These are phyloP conservation scores for Gadus macrocephalus DNA, from an alignment of 2,113 vertebrate species.

Conservation along the genomic window DNA sequence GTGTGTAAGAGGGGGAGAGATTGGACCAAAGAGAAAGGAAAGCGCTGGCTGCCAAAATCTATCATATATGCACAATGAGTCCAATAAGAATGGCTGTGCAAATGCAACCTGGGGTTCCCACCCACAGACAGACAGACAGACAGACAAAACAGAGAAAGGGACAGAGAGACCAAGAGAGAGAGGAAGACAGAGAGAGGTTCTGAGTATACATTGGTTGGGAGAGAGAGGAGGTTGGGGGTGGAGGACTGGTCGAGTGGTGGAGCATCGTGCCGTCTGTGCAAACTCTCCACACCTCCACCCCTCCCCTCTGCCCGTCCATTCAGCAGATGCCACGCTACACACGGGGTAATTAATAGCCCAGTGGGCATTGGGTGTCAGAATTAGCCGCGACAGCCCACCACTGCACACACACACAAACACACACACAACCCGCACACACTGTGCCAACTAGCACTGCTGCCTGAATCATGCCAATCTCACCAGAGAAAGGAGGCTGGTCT, in stretches of 20 bases:
- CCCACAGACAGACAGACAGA: no score
- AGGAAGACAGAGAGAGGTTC: not conserved
- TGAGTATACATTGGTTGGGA: no score
- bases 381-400: not conserved
- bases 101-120: constrained; percentile 81
- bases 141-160: not conserved
- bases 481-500: constrained; percentile 13
- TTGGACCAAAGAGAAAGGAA: constrained; percentile 56
- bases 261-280: constrained; percentile 29
- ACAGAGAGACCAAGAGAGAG: not conserved
- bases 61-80: constrained; percentile 84
- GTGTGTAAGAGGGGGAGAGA: constrained; percentile 19
- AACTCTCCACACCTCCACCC: constrained; percentile 28
- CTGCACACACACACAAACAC: constrained; percentile 31
- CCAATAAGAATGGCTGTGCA: constrained; percentile 71
- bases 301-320: constrained; percentile 49
- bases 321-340: constrained; percentile 80
- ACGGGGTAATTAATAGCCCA: constrained; percentile 88
- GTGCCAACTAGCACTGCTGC: not conserved
- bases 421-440: constrained; percentile 18
- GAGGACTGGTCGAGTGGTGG: not conserved
- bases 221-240: not conserved
- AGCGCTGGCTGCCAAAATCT: constrained; percentile 58
- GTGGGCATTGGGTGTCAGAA: constrained; percentile 43
- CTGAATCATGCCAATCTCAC: constrained; percentile 71